Evolutionary conservation across 2,113 vertebrate species (phyloP), one percentile per base, ranked within the genome.

Genomic region (Myocastor coypus): DNA sequence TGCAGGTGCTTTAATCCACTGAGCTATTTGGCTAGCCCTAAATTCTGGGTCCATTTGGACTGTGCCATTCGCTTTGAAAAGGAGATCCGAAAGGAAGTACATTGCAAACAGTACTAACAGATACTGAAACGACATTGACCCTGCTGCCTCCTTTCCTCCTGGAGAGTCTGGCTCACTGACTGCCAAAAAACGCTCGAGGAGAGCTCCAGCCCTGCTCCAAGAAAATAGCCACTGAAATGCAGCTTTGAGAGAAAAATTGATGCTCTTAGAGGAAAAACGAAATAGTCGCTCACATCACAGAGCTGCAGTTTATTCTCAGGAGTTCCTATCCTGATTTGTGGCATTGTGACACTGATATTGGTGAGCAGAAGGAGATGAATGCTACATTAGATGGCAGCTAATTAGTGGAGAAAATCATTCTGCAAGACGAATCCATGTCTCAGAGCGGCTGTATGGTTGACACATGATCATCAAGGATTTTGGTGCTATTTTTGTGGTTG

Each of bases 121-220:
- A 32, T 55, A 78, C 91, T 64, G 24, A 83, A 96, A 92, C 46
- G 78, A 24, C 32, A 42, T n/a, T 95, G 37, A 69, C 61, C 80
- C 16, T 55, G 71, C 71, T 32, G 10, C 13, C 17, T 32, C 83
- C 7, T 59, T 46, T 46, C 32, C 50, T 42, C 59, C 59, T 63
- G 30, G 42, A 73, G 22, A 71, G 34, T 34, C 11, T 77, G 81
- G 81, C 69, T 87, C 34, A 20, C 37, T 55, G 77, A n/a, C 13
- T 55, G 28, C 83, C 81, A 94, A 83, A 87, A 73, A 32, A 71
- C 42, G 46, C 66, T 86, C 59, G 77, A 91, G 50, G 89, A 95
- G 91, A 89, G 8, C 40, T 46, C 16, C 95, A 91, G 40, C 50
- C 16, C 40, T 68, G 26, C 80, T 80, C 12, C 75, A 69, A 68